phyloP scores from a whole-genome alignment of 2,888 invertebrate species.

The Carpatolechia fugitivella region DNA sequence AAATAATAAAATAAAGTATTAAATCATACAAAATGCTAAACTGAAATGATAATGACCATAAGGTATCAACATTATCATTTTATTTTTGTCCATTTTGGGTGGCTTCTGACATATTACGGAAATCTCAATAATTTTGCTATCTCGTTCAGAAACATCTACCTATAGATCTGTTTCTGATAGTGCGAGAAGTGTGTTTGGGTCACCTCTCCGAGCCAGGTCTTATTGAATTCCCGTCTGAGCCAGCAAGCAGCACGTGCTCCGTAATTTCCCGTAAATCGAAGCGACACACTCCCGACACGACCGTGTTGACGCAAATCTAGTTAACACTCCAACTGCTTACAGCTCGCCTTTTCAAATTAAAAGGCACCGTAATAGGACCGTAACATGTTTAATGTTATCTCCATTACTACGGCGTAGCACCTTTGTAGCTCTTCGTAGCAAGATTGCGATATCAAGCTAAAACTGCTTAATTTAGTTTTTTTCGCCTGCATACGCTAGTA shows the following conservation, averaged over 20 bases:
- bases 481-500: too few species aligned
- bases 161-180: conserved; percentile 3
- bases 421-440: background rate
- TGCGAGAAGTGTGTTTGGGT: conserved; percentile 1
- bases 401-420: background rate
- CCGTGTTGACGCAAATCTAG: conserved; percentile 31
- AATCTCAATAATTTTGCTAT: too few species aligned
- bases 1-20: too few species aligned
- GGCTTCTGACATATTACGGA: too few species aligned
- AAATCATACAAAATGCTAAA: too few species aligned
- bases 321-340: conserved; percentile 27
- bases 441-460: too few species aligned
- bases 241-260: conserved; percentile 1
- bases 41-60: too few species aligned
- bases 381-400: too few species aligned
- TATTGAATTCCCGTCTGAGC: background rate
- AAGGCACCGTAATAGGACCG: background rate
- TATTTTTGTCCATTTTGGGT: too few species aligned
- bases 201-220: background rate
- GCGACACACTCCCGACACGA: conserved; percentile 18
- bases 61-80: too few species aligned
- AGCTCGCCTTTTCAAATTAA: conserved; percentile 8
- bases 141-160: background rate
- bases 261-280: conserved; percentile 24
- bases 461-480: background rate